Evolutionary conservation across 2,888 invertebrate species (phyloP).

Genomic region (Thymelicus sylvestris): DNA sequence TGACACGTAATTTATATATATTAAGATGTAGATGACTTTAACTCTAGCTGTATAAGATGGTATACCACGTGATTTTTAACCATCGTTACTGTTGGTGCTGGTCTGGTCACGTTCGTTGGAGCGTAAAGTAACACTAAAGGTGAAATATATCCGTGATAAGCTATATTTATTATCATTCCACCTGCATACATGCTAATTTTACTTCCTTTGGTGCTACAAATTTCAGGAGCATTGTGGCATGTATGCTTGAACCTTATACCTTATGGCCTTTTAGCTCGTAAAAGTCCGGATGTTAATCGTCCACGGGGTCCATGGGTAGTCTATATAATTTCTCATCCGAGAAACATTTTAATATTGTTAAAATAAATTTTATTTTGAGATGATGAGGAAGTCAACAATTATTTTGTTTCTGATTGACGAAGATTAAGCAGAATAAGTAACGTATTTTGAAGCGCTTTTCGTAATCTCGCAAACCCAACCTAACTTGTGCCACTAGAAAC

Average conservation of each 20-base stretch:
- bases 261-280: not conserved
- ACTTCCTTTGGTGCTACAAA: slow-evolving; percentile 9
- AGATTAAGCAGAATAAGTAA: too few relatives aligned
- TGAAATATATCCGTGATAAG: slow-evolving; percentile 34
- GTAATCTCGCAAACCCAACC: too few relatives aligned
- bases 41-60: too few relatives aligned
- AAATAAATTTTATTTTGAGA: too few relatives aligned
- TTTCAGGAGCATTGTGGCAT: slow-evolving; percentile 3
- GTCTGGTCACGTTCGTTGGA: slow-evolving; percentile 34
- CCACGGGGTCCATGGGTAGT: not conserved
- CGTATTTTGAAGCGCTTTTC: too few relatives aligned
- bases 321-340: not conserved
- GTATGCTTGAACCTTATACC: not conserved
- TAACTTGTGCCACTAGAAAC: too few relatives aligned
- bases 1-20: too few relatives aligned
- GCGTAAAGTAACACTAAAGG: slow-evolving; percentile 36
- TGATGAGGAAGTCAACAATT: too few relatives aligned
- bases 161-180: slow-evolving; percentile 35
- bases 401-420: too few relatives aligned
- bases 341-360: too few relatives aligned
- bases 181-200: slow-evolving; percentile 36
- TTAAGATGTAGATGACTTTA: too few relatives aligned
- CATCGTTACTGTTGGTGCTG: slow-evolving; percentile 13
- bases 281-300: not conserved
- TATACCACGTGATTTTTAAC: not conserved